Evolutionary conservation across 2,888 invertebrate species (phyloP), one percentile per base, ranked within the genome.

Genomic region (Latheticus oryzae): DNA sequence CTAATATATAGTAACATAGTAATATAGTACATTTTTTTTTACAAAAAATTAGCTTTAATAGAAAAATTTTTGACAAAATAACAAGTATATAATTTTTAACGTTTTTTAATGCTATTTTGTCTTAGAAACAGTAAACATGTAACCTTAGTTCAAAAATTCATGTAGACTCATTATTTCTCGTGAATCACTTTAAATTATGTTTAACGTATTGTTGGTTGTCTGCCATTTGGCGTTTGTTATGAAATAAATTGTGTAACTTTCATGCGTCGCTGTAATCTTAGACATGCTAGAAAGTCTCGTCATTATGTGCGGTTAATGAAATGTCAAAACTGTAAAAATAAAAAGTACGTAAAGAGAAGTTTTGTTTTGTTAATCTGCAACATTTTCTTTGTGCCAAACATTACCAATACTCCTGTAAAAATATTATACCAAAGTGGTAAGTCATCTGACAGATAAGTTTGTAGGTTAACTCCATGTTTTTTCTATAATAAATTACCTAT

Each of bases 291-390:
- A 50, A 28, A 38, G 38, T 37, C 50, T 19, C 50, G 50, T 50
- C 50, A 50, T 50, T 38, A 35, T 50, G 38, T 50, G 28, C 50
- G 38, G 50, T 32, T 37, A 50, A 38, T 48, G 13, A 48, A 50
- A 50, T 50, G 50, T 50, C 50, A 50, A 50, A 50, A 26, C 37
- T 38, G 9, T 38, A 37, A 50, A 35, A 50, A 50, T 50, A 50
- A 50, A 50, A 37, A 50, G 26, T 23, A 24, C 9, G 15, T n/a
- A 33, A 35, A 33, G n/a, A 35, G 24, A 30, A 35, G 35, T 9
- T 47, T 33, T 17, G 33, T 33, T 33, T 50, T 16, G 11, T 35
- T 38, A 11, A 19, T 19, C 8, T 9, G 2, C 24, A 50, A 38
- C 32, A 12, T 16, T 8, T 45, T 32, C 7, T 19, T 21, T 9